Evolutionary conservation across 2,113 vertebrate genomes (phyloP).

Genomic region (Cololabis saira): DNA sequence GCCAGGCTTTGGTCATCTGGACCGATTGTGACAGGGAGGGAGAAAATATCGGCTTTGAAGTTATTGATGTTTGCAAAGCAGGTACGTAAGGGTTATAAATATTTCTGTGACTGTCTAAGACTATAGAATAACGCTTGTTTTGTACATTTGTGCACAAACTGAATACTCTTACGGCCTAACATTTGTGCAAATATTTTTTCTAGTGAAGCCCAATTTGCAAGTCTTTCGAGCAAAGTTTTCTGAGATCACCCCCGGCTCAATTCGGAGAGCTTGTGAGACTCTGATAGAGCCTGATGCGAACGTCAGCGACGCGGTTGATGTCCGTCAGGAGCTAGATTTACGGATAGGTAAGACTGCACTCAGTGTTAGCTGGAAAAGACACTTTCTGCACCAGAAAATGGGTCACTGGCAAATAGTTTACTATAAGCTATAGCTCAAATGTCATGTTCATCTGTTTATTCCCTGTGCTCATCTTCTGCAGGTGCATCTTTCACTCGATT

Average conservation of each 20-base stretch:
- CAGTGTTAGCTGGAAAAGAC: background rate
- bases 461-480: slow-evolving; percentile 52
- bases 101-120: background rate
- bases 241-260: slow-evolving; percentile 91
- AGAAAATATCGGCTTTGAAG: slow-evolving; percentile 97
- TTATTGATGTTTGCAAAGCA: slow-evolving; percentile 94
- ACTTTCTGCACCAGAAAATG: background rate
- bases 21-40: slow-evolving; percentile 98
- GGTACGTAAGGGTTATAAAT: slow-evolving; percentile 75
- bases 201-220: slow-evolving; percentile 89
- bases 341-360: slow-evolving; percentile 85
- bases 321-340: slow-evolving; percentile 95
- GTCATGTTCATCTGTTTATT: background rate
- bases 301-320: slow-evolving; percentile 91
- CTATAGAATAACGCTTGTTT: background rate
- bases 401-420: background rate
- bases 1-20: slow-evolving; percentile 95
- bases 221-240: slow-evolving; percentile 95
- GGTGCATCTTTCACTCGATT: slow-evolving; percentile 99
- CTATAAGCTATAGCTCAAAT: background rate
- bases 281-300: slow-evolving; percentile 87
- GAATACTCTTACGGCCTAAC: background rate
- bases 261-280: slow-evolving; percentile 88
- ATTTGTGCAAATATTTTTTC: slow-evolving; percentile 7
- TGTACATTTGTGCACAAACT: background rate